Percentiles rank a stretch among this genome's conserved stretches.
These are phyloP conservation scores for Amphibalanus amphitrite DNA, from an alignment of 1,140 invertebrate genomes.

Conservation along the genomic window DNA sequence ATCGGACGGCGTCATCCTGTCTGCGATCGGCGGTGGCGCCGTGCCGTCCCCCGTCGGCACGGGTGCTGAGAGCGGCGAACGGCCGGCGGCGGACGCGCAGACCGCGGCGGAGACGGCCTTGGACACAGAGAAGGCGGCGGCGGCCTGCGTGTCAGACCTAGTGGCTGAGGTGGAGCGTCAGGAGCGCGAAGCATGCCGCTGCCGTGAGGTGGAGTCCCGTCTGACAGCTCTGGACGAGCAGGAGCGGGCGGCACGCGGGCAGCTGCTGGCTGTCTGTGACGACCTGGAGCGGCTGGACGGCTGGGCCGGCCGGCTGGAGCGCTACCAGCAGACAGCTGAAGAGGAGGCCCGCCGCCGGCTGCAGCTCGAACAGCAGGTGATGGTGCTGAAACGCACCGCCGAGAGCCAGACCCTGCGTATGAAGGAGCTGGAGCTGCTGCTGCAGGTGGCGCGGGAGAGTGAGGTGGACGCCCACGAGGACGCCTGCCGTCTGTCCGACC, in stretches of 20 bases:
- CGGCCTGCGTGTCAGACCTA: no score
- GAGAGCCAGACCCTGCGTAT: not conserved
- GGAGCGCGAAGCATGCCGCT: not conserved
- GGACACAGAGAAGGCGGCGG: no score
- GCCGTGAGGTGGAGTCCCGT: not conserved
- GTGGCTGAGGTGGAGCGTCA: no score
- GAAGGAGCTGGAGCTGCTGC: slow-evolving; percentile 1
- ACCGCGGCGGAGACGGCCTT: no score
- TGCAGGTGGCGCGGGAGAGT: slow-evolving; percentile 4
- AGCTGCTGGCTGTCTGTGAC: not conserved
- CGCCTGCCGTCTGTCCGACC: not conserved
- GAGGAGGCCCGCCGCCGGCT: not conserved
- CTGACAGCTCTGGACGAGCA: not conserved
- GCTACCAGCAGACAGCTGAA: not conserved
- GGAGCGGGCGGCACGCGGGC: not conserved
- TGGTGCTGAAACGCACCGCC: not conserved
- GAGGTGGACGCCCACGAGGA: not conserved
- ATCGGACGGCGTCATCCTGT: not conserved
- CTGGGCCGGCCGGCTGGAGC: not conserved
- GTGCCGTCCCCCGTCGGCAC: no score
- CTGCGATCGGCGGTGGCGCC: not conserved
- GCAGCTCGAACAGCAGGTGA: not conserved
- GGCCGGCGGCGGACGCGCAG: no score
- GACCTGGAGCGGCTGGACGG: slow-evolving; percentile 1
- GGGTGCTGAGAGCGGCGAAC: no score